Base-by-base conservation (phyloP, 2,888 invertebrate genomes). In the Yponomeuta evonymella region DNA sequence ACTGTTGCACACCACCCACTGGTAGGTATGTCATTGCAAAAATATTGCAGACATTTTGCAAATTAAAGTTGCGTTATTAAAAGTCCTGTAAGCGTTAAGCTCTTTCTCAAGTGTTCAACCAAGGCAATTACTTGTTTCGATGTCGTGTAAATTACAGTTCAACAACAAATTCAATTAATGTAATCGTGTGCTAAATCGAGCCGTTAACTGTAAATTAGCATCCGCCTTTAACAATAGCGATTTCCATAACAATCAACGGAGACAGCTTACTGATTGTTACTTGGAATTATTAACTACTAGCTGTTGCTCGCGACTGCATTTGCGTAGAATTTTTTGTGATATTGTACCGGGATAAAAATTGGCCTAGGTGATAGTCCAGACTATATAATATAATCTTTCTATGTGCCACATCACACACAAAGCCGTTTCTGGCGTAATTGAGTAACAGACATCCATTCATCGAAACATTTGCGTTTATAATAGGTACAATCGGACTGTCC, bases 151-250 rank as follows among this genome's bases (percentile, higher is more conserved):
- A 58, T 58, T 58, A 15, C 51, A 58, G 51, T 58, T 69, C 2
- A 70, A 70, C 63, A 63, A 63, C 43, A 70, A 63, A 70, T 70
- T 63, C 70, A 33, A 70, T 70, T 70, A 70, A n/a, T 70, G 36
- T 64, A 48, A 65, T 51, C 48, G 48, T 36, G 23, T 70, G 10
- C 64, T 64, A 64, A n/a, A 29, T 63, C 63, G 77, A 78, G 77
- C 79, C 78, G 79, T 83, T 84, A 81, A 81, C 81, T 82, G 81
- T 80, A 82, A 84, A 85, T 84, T 83, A 83, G 82, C 80, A 79
- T 75, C 63, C 75, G 75, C 77, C 75, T 23, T 51, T 79, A 84
- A 81, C 83, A 81, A 78, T 75, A 78, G 48, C 76, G 81, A 85
- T 85, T 85, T 84, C 79, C 83, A 84, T 84, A 77, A 83, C 80